A percentile compares a stretch with the other conserved stretches of the same genome.
phyloP scores from a whole-genome alignment of 2,113 vertebrate genomes.

The Nerophis lumbriciformis region DNA sequence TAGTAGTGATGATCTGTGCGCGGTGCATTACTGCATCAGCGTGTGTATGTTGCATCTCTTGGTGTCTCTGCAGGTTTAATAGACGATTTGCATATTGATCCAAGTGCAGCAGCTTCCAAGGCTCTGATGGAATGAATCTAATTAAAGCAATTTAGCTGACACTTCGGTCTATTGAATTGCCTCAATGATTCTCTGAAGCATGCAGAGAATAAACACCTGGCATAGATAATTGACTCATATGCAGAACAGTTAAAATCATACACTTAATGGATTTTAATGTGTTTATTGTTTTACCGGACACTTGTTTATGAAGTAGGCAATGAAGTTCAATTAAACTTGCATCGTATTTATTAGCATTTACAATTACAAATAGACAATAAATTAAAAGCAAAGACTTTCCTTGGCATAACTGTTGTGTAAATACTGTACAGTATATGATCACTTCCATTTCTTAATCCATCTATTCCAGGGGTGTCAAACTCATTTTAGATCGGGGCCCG shows the following conservation, averaged over 20 bases:
- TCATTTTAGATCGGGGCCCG: no score
- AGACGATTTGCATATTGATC: slow-evolving; percentile 43
- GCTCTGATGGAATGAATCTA: slow-evolving; percentile 35
- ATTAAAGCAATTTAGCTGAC: slow-evolving; percentile 22
- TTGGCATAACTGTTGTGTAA: slow-evolving; percentile 3
- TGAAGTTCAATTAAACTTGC: slow-evolving; percentile 18
- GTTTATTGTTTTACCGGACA: no score
- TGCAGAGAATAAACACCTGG: slow-evolving; percentile 1
- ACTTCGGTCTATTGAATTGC: not conserved
- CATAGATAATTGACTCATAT: slow-evolving; percentile 16
- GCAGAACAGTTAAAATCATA: slow-evolving; percentile 7
- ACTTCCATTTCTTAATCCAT: slow-evolving; percentile 1
- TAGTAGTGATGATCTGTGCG: not conserved
- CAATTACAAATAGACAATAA: slow-evolving; percentile 39
- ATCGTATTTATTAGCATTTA: slow-evolving; percentile 52
- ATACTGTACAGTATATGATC: not conserved
- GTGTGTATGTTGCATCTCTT: no score
- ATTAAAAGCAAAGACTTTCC: slow-evolving; percentile 25
- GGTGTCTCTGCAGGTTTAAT: slow-evolving; percentile 3
- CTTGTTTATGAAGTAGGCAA: slow-evolving; percentile 28
- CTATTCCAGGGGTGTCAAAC: no score
- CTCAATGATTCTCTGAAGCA: slow-evolving; percentile 15
- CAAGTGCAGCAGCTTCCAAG: slow-evolving; percentile 25
- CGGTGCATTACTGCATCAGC: not conserved
- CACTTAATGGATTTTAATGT: not conserved